These are phyloP conservation scores for Sclerurus mexicanus DNA, from an alignment of 2,113 vertebrate species.

Conservation along the genomic window DNA sequence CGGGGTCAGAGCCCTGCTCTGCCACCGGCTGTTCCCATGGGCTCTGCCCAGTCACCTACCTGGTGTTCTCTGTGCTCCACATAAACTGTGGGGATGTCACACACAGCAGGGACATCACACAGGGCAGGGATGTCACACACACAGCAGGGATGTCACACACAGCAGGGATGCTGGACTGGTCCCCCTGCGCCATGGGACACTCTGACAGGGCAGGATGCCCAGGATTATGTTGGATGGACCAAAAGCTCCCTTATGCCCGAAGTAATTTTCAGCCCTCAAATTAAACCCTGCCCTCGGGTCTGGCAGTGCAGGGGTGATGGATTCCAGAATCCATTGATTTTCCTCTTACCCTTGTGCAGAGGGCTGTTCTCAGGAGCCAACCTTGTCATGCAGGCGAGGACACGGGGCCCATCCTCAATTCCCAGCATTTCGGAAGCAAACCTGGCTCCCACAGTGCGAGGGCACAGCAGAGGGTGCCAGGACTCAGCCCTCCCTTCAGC, in stretches of 20 bases:
- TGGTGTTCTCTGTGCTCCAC: rapidly evolving
- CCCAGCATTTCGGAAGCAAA: neutral
- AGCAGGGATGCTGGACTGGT: neutral
- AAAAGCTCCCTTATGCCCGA: rapidly evolving
- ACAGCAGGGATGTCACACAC: too few species aligned
- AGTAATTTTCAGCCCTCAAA: neutral
- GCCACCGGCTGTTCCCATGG: neutral
- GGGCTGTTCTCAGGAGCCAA: neutral
- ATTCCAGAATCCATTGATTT: rapidly evolving
- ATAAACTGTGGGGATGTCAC: rapidly evolving
- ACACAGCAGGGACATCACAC: rapidly evolving
- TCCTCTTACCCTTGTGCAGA: neutral
- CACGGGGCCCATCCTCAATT: neutral
- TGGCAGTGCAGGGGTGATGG: neutral
- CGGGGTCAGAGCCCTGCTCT: neutral
- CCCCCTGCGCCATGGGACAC: neutral
- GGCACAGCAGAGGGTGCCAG: neutral
- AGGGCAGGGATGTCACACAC: too few species aligned
- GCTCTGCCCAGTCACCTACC: neutral
- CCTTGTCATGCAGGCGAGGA: rapidly evolving
- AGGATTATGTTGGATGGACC: rapidly evolving
- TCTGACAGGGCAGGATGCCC: neutral
- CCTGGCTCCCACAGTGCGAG: rapidly evolving
- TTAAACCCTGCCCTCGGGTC: rapidly evolving
- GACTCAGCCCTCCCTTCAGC: neutral